Conservation (phyloP, 2,797 vertebrate species). For the Argyrosomus regius region DNA sequence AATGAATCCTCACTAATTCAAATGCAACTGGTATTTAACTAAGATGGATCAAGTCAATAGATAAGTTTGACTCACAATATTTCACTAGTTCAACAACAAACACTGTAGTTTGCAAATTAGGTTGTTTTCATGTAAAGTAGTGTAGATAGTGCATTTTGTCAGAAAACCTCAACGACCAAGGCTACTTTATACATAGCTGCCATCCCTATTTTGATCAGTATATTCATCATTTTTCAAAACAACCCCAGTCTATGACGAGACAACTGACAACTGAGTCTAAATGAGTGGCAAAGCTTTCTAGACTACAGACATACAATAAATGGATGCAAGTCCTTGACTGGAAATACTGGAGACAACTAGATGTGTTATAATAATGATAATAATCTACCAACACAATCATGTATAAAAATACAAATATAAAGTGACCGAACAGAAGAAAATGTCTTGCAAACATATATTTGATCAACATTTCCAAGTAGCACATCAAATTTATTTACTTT, state of each 20-base stretch:
- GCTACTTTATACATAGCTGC: slow-evolving; percentile 7
- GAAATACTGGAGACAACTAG: neutral
- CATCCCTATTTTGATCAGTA: slow-evolving; percentile 3
- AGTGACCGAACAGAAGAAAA: slow-evolving; percentile 1
- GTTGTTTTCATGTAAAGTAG: neutral
- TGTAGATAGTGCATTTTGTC: slow-evolving; percentile 1
- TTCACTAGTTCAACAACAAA: slow-evolving; percentile 17
- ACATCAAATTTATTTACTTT: neutral
- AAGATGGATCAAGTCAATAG: slow-evolving; percentile 22
- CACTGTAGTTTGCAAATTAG: neutral
- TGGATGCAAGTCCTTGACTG: neutral
- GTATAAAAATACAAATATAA: neutral
- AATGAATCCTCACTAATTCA: slow-evolving; percentile 16
- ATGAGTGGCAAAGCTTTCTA: neutral
- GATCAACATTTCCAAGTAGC: neutral
- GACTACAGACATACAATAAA: neutral
- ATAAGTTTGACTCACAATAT: slow-evolving; percentile 9
- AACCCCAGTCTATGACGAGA: neutral
- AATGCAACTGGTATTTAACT: slow-evolving; percentile 27
- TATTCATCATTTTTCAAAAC: slow-evolving; percentile 1
- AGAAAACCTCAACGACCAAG: neutral
- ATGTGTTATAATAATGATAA: neutral
- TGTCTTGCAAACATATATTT: neutral
- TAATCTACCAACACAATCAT: neutral
- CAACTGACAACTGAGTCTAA: neutral